Percentiles rank a stretch among this genome's conserved stretches.
phyloP scores from a whole-genome alignment of 2,113 vertebrate genomes.

The Coptodon rendalli region DNA sequence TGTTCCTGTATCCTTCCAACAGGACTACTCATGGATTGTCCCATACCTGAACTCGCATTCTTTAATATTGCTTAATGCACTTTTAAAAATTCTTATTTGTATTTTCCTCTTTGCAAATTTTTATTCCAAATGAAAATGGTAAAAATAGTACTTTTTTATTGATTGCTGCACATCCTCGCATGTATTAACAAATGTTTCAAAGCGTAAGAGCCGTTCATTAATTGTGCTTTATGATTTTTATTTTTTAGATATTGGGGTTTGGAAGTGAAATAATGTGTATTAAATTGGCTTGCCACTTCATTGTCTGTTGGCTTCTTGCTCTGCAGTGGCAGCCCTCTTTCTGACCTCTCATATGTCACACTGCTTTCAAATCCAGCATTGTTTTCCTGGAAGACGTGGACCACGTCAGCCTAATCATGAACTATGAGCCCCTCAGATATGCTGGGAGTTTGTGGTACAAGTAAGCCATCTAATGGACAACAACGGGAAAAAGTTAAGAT shows the following conservation, averaged over 20 bases:
- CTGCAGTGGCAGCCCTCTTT: conserved; percentile 44
- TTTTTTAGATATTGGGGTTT: not conserved
- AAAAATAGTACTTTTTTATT: not conserved
- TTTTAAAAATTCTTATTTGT: not conserved
- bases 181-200: not conserved
- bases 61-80: not conserved
- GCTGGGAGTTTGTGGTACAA: conserved; percentile 57
- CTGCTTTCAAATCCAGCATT: conserved; percentile 38
- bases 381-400: conserved; percentile 47
- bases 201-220: not conserved
- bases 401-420: conserved; percentile 31
- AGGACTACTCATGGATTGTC: not conserved
- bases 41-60: not conserved
- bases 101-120: not conserved
- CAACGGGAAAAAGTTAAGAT: conserved; percentile 27
- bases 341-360: conserved; percentile 57
- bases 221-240: not conserved
- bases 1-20: not conserved
- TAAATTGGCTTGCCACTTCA: conserved; percentile 18
- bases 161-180: not conserved
- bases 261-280: conserved; percentile 4
- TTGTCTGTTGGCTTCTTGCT: conserved; percentile 22
- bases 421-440: conserved; percentile 25
- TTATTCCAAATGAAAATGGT: not conserved
- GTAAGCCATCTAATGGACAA: conserved; percentile 73